These are phyloP conservation scores for Novumbra hubbsi DNA, from an alignment of 2,797 vertebrate species.

Conservation along the genomic window DNA sequence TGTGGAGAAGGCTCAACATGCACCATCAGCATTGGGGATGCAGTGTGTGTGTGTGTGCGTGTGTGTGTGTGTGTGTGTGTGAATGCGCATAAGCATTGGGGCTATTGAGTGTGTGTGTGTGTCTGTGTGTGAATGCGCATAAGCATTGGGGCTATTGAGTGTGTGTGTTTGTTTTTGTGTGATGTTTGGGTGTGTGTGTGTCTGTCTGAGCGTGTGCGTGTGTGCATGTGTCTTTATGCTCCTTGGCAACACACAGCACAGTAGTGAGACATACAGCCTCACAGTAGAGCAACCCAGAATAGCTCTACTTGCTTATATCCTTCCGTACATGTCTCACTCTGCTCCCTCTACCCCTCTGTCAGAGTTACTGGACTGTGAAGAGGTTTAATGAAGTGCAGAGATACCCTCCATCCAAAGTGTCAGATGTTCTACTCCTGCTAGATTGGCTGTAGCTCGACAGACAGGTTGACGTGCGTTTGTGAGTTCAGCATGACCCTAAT, in stretches of 20 bases:
- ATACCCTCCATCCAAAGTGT: constrained; percentile 51
- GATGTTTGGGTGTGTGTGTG: too few relatives aligned
- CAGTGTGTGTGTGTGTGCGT: not conserved
- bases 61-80: not conserved
- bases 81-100: not conserved
- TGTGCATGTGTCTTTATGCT: not conserved
- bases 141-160: too few relatives aligned
- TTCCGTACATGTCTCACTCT: constrained; percentile 29
- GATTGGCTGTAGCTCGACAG: not conserved
- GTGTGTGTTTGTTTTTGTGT: too few relatives aligned
- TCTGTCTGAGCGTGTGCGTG: not conserved
- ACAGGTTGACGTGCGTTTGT: constrained; percentile 47
- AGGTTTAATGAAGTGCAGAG: constrained; percentile 61
- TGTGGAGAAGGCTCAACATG: not conserved
- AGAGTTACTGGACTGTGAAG: constrained; percentile 60
- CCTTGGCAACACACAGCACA: constrained; percentile 32
- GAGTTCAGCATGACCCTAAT: constrained; percentile 35
- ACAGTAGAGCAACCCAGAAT: constrained; percentile 15
- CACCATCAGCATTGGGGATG: not conserved
- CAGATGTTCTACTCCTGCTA: constrained; percentile 15
- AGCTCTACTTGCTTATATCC: constrained; percentile 41
- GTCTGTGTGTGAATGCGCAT: too few relatives aligned
- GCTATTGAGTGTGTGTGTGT: too few relatives aligned
- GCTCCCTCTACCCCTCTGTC: constrained; percentile 37
- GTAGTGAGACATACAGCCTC: constrained; percentile 31